These are phyloP conservation scores for Sterrhoptilus dennistouni DNA, from an alignment of 2,113 vertebrate genomes.

Conservation along the genomic window DNA sequence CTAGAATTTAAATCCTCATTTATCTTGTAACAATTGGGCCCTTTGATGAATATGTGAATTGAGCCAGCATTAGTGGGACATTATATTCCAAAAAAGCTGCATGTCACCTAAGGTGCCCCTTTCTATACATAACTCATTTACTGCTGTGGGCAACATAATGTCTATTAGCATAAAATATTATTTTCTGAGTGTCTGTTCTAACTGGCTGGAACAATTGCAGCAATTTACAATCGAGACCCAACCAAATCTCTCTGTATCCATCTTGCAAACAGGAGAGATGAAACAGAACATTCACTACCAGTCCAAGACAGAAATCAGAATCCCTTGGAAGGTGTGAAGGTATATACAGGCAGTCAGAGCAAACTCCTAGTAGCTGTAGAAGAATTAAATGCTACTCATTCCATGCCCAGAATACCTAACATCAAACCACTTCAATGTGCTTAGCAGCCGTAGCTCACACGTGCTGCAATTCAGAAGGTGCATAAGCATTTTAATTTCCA, in stretches of 20 bases:
- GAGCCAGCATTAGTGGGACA: not conserved
- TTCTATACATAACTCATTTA: not conserved
- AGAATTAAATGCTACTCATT: not conserved
- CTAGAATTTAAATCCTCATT: conserved; percentile 36
- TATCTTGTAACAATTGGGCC: conserved; percentile 12
- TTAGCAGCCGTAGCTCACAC: accelerated
- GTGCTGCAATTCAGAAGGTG: not conserved
- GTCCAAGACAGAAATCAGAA: not conserved
- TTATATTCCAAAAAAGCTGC: not conserved
- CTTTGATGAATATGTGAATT: conserved; percentile 1
- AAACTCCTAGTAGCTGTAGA: not conserved
- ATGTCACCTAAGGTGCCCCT: not conserved
- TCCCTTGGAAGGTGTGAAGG: not conserved
- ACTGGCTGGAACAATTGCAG: not conserved
- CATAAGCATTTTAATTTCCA: not conserved
- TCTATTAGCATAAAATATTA: not conserved
- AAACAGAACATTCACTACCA: not conserved
- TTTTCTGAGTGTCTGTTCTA: not conserved
- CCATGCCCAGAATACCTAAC: not conserved
- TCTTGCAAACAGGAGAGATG: not conserved
- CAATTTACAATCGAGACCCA: not conserved
- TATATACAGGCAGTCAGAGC: not conserved
- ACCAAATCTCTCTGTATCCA: not conserved
- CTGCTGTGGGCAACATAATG: not conserved
- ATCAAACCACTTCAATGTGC: not conserved